These are phyloP conservation scores for Poeciliopsis turneri DNA, from an alignment of 2,797 vertebrate genomes.

Conservation along the genomic window DNA sequence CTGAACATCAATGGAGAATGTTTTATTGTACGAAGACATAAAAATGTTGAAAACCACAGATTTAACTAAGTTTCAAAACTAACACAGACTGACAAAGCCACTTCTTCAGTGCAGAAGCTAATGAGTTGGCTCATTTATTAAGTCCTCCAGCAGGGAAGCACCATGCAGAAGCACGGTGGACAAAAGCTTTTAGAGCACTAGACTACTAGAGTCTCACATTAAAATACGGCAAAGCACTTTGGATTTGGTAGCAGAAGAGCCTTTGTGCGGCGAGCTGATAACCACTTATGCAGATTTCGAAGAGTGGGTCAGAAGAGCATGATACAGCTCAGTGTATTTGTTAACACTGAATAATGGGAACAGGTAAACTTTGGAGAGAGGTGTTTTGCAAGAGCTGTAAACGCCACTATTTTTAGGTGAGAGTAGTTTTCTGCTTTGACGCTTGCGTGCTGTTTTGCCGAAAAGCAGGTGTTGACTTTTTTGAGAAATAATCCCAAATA, in stretches of 20 bases:
- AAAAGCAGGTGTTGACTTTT: background rate
- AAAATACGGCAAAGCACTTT: conserved; percentile 42
- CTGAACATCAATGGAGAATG: too few relatives aligned
- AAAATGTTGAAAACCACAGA: conserved; percentile 8
- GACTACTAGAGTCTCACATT: conserved; percentile 38
- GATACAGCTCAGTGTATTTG: conserved; percentile 15
- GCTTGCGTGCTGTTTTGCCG: background rate
- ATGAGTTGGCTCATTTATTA: conserved; percentile 39
- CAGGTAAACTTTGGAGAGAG: background rate
- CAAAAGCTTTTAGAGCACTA: conserved; percentile 51
- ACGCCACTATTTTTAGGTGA: background rate
- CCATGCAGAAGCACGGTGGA: conserved; percentile 19
- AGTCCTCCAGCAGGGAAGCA: conserved; percentile 19
- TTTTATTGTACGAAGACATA: background rate
- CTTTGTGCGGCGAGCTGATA: conserved; percentile 29
- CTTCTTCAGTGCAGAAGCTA: conserved; percentile 25
- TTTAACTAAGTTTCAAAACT: conserved; percentile 10
- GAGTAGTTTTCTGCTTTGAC: background rate
- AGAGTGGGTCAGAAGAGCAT: conserved; percentile 10
- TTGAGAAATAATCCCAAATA: background rate
- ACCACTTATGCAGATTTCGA: conserved; percentile 29
- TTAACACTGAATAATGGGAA: background rate
- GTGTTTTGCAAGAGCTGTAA: conserved; percentile 10
- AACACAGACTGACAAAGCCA: conserved; percentile 6
- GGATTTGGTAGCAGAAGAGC: conserved; percentile 23